Evolutionary conservation across 2,888 invertebrate species (phyloP), one percentile per base, ranked within the genome.

Genomic region (Eremobia ochroleuca): DNA sequence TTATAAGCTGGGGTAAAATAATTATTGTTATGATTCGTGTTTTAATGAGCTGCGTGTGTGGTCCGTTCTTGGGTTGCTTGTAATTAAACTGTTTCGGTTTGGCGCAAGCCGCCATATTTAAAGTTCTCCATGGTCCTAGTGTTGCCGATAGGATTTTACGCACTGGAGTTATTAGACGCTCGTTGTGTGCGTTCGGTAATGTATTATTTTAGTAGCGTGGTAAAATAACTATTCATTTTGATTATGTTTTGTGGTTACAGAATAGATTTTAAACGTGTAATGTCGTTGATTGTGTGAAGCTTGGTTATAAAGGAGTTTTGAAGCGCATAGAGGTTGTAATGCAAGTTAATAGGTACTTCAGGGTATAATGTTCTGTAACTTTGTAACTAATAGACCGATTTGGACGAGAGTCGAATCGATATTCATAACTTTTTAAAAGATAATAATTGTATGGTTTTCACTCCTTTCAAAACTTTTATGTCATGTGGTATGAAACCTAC

Each of bases 31-130:
- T 94, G 95, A 94, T 93, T 93, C 92, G 88, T 85, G 92, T 92
- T 95, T 94, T 95, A 96, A 96, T 96, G 94, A 95, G 92, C 96
- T 88, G 89, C 94, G 95, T 96, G 96, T 96, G 96, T 96, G 96
- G 96, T 95, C 96, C 90, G 85, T 70, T 89, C 90, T 92, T 90
- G 91, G 90, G 89, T 93, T 92, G 91, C 90, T 88, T 88, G 90
- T 93, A 94, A 95, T 95, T 94, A 94, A 94, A 95, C 92, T 93
- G 94, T 94, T 93, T 93, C 93, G 90, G 92, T 91, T 91, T 88
- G 92, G 91, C 90, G 90, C 89, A 70, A 79, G 85, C 86, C 85
- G 92, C 92, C 92, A 93, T 95, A 93, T 95, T 95, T 93, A 93
- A 43, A 92, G 92, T 93, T 92, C 90, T 89, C 91, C 93, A 94